A percentile compares a stretch with the other conserved stretches of the same genome.
phyloP scores from a whole-genome alignment of 2,797 vertebrate genomes.

The Rhynchotus rufescens region DNA sequence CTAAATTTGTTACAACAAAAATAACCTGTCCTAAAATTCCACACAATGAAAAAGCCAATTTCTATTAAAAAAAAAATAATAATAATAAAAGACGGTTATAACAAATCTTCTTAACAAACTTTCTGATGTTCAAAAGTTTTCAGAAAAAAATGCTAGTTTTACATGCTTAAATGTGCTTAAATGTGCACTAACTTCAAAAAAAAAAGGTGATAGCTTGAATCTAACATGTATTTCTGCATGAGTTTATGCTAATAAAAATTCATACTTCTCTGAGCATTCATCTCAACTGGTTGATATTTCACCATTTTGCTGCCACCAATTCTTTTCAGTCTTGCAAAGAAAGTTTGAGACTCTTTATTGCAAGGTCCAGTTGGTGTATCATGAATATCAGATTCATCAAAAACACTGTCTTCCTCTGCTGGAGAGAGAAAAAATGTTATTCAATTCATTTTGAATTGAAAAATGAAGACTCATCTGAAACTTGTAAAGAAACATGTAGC shows the following conservation, averaged over 20 bases:
- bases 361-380: constrained; percentile 96
- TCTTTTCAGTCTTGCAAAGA: constrained; percentile 98
- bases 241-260: constrained; percentile 73
- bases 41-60: neutral
- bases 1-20: neutral
- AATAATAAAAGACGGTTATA: neutral
- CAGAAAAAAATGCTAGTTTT: neutral
- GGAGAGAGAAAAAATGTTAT: constrained; percentile 74
- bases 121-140: neutral
- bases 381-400: constrained; percentile 98
- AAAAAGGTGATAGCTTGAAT: constrained; percentile 69
- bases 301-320: constrained; percentile 98
- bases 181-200: constrained; percentile 52
- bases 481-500: constrained; percentile 56
- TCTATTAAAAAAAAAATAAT: neutral
- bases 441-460: neutral
- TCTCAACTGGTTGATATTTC: constrained; percentile 98
- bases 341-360: constrained; percentile 98
- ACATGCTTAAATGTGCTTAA: neutral
- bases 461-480: constrained; percentile 69
- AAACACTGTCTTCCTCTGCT: constrained; percentile 98
- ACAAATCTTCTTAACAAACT: neutral
- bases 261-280: constrained; percentile 98
- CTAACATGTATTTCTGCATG: constrained; percentile 66
- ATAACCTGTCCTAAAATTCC: neutral